Evolutionary conservation across 1,140 invertebrate genomes (phyloP).

Genomic region (Pristionchus pacificus): DNA sequence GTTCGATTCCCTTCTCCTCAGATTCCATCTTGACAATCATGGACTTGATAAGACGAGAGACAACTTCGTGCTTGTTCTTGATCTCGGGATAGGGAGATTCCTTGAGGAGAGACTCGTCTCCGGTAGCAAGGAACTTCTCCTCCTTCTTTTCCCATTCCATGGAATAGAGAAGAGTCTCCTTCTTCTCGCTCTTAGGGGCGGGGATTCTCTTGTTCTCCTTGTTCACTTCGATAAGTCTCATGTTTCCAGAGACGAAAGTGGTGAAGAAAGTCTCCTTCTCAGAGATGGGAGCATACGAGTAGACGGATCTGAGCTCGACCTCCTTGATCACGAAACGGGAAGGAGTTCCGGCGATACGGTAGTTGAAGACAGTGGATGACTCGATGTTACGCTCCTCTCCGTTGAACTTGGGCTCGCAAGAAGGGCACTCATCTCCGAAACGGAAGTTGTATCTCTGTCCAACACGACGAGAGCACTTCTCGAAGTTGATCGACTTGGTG

Average conservation of each 20-base stretch:
- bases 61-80: slow-evolving; percentile 26
- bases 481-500: slow-evolving; percentile 31
- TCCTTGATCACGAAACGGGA: slow-evolving; percentile 21
- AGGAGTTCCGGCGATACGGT: slow-evolving; percentile 26
- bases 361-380: slow-evolving; percentile 28
- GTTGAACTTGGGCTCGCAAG: slow-evolving; percentile 8
- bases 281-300: slow-evolving; percentile 19
- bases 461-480: slow-evolving; percentile 23
- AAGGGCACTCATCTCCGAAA: slow-evolving; percentile 20
- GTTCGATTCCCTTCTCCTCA: slow-evolving; percentile 22
- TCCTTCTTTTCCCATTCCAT: slow-evolving; percentile 33
- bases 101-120: slow-evolving; percentile 34
- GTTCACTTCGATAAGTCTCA: slow-evolving; percentile 25
- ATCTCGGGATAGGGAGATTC: slow-evolving; percentile 19
- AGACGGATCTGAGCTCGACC: slow-evolving; percentile 25
- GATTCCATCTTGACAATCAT: slow-evolving; percentile 22
- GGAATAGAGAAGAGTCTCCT: slow-evolving; percentile 42
- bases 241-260: slow-evolving; percentile 14
- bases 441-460: slow-evolving; percentile 20
- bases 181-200: slow-evolving; percentile 22
- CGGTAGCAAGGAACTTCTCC: slow-evolving; percentile 44
- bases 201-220: slow-evolving; percentile 17
- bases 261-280: slow-evolving; percentile 23
- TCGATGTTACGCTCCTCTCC: slow-evolving; percentile 21
- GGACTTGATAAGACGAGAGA: slow-evolving; percentile 22